Conservation (phyloP, 2,888 invertebrate species). For the Caenorhabditis macrosperma region DNA sequence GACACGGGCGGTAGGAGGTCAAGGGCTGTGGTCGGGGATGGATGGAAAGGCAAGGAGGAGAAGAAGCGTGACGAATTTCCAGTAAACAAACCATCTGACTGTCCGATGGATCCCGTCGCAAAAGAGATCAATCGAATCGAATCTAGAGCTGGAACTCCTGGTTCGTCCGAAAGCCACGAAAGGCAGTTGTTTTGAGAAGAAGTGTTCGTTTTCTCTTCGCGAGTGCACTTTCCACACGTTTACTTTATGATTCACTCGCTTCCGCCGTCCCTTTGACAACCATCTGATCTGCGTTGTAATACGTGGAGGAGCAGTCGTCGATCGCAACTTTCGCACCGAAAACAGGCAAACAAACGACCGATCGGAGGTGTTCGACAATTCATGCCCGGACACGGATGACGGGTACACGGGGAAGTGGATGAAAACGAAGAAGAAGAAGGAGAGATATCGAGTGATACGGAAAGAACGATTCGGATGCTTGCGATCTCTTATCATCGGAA, state of each 20-base stretch:
- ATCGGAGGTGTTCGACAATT: neutral
- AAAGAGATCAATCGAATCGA: neutral
- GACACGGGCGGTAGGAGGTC: neutral
- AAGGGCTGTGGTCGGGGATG: neutral
- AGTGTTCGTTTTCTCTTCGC: neutral
- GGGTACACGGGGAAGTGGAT: too few species aligned
- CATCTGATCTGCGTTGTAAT: slow-evolving; percentile 26
- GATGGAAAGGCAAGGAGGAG: neutral
- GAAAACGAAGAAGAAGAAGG: slow-evolving; percentile 2
- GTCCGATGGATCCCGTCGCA: neutral
- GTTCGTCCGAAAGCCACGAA: neutral
- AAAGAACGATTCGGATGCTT: slow-evolving; percentile 28
- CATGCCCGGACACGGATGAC: too few species aligned
- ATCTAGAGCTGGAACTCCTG: neutral
- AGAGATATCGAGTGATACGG: neutral
- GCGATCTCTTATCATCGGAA: slow-evolving; percentile 39
- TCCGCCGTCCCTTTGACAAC: neutral
- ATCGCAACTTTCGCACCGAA: slow-evolving; percentile 2
- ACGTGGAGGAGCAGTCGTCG: neutral
- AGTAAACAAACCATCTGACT: slow-evolving; percentile 24
- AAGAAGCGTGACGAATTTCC: neutral
- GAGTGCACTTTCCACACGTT: slow-evolving; percentile 25
- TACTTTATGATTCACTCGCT: slow-evolving; percentile 38
- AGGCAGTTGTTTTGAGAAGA: slow-evolving; percentile 29
- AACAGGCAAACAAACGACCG: neutral